Evolutionary conservation across 1,140 invertebrate species (phyloP), one percentile per base, ranked within the genome.

Genomic region (Ctenoplectra terminalis): DNA sequence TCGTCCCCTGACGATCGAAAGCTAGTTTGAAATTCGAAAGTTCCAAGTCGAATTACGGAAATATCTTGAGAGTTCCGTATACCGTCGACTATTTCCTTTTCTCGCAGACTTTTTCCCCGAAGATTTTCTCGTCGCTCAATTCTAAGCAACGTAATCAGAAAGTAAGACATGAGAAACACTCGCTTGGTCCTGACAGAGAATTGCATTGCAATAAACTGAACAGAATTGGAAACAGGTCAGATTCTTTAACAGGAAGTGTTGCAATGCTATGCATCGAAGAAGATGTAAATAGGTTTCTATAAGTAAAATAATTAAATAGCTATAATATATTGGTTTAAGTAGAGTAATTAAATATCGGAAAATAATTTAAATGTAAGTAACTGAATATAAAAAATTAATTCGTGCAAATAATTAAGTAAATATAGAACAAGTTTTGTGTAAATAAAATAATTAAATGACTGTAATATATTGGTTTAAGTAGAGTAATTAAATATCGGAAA

Each of bases 21-120:
- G 58, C 58, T 61, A 61, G 58, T 61, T 61, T 61, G 58, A 9
- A 61, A 61, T 61, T 61, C 58, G 58, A 17, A 61, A 61, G 58
- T 61, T 61, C 31, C 58, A 34, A 61, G 58, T 61, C 58, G 58
- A 61, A 61, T 61, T 61, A 61, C 58, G 58, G 58, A 61, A 61
- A 61, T 61, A 61, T 61, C 58, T 61, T 1, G 58, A 61, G 31
- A 61, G 31, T 61, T 61, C 58, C 29, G 58, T 61, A 61, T 34
- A 61, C 31, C 31, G 8, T 31, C 58, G 31, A 23, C 31, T 34
- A 23, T 61, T 34, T 61, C 58, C 58, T 61, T 61, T 61, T 34
- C 58, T 61, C 15, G 15, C 11, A 7, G 29, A 61, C 20, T 9
- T 61, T 5, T 20, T 61, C 58, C 20, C 58, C 31, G 6, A 61